Base-by-base conservation (phyloP, 2,888 invertebrate genomes). In the Xiphydria camelus region DNA sequence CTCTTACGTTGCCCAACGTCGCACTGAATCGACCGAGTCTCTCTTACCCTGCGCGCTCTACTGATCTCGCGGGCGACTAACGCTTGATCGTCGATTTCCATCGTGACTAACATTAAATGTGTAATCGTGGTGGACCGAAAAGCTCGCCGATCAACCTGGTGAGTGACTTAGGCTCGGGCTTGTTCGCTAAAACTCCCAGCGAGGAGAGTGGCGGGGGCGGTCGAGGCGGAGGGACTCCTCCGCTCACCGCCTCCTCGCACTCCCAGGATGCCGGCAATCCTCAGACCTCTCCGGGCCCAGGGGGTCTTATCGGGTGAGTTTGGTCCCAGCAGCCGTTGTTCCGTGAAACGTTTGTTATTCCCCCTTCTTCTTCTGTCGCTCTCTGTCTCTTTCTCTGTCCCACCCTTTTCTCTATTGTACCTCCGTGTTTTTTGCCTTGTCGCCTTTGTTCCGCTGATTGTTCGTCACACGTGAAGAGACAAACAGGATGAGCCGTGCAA, bases 91-190 rank as follows among this genome's bases (percentile, higher is more conserved):
- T n/a, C n/a, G 19, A 25, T 32, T 41, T 34, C 32, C 31, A 45
- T 43, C 41, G 45, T 55, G 51, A 68, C 61, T 62, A 66, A 66
- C 61, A 52, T 59, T 44, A 55, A 62, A 57, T 68, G 55, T 73
- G 62, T 73, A 62, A 69, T 71, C 70, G 66, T 66, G 65, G 59
- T 59, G 66, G 58, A 59, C 54, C 62, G 54, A 72, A 69, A 77
- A 91, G 91, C 81, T 92, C 92, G 73, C 92, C 92, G 74, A 91
- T 92, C 81, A 91, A 91, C 83, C 85, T 95, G 83, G 94, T 94
- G 79, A 86, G 83, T 75, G 94, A 94, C 84, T 91, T 95, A 81
- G 92, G 94, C 78, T 90, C 92, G 73, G 94, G 94, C 79, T 84
- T 94, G 78, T 93, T 94, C 83, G 90, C 88, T 83, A 91, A 91